Conservation (phyloP, 2,797 vertebrate species). For the Parauchenoglanis punctatus region DNA sequence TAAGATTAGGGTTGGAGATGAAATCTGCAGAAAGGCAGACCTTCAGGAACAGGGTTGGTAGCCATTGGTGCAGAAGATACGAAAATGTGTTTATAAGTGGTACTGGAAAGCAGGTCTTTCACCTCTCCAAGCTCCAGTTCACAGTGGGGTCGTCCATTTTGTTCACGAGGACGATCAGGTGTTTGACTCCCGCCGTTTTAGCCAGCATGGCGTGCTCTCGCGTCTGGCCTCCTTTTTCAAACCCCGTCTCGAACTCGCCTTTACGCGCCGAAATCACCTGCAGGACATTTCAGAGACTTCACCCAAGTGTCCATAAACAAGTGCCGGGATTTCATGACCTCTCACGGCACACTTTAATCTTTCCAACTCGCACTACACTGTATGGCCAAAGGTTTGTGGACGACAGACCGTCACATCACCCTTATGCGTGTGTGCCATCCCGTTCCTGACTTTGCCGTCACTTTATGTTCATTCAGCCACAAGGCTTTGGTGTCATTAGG, state of each 20-base stretch:
- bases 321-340: neutral
- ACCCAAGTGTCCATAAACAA: neutral
- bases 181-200: conserved; percentile 96
- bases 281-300: neutral
- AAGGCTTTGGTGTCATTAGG: too few relatives aligned
- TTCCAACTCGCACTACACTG: too few relatives aligned
- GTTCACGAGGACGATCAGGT: conserved; percentile 96
- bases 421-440: neutral
- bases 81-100: neutral
- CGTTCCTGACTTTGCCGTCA: neutral
- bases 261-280: conserved; percentile 98
- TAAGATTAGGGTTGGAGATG: too few relatives aligned
- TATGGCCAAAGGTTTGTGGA: neutral
- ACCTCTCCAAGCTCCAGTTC: conserved; percentile 98
- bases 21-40: too few relatives aligned
- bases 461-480: too few relatives aligned
- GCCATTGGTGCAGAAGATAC: too few relatives aligned
- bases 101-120: conserved; percentile 20
- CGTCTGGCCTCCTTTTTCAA: conserved; percentile 97
- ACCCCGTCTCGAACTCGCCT: conserved; percentile 98
- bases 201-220: conserved; percentile 98
- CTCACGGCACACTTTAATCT: neutral
- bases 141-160: conserved; percentile 99
- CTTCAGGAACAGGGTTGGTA: too few relatives aligned
- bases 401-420: neutral